Evolutionary conservation across 2,888 invertebrate genomes (phyloP).

Genomic region (Pediacus dermestoides): DNA sequence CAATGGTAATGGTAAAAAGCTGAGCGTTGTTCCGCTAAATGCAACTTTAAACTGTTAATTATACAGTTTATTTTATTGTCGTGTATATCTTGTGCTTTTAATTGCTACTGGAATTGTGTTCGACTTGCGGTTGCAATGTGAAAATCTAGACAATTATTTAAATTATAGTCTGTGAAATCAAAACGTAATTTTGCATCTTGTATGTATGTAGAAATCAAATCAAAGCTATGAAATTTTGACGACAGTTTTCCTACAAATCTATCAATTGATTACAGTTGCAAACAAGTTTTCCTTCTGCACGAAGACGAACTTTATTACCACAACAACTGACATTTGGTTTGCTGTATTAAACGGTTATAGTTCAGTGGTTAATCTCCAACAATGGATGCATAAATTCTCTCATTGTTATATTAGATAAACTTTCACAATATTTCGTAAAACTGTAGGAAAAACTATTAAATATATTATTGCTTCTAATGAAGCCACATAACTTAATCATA

Average conservation of each 20-base stretch:
- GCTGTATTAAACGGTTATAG: conserved; percentile 31
- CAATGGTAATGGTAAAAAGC: conserved; percentile 3
- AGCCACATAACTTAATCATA: no score
- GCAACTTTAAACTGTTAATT: not conserved
- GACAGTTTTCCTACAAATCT: no score
- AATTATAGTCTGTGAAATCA: no score
- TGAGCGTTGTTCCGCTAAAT: not conserved
- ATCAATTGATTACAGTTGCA: conserved; percentile 3
- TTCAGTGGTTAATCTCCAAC: conserved; percentile 39
- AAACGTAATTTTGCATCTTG: no score
- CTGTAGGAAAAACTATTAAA: conserved; percentile 16
- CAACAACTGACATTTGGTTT: conserved; percentile 34
- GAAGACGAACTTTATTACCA: conserved; percentile 38
- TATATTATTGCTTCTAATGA: no score
- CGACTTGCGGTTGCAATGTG: no score
- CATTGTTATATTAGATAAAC: conserved; percentile 38
- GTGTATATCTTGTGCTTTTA: no score
- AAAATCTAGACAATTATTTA: no score
- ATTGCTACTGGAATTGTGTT: no score
- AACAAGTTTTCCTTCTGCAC: conserved; percentile 26
- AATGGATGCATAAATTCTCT: conserved; percentile 38
- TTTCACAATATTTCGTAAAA: conserved; percentile 35
- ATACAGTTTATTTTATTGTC: no score
- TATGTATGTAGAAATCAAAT: no score
- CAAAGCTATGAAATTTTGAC: no score